Conservation (phyloP, 2,888 invertebrate species). For the Balanococcus diminutus region DNA sequence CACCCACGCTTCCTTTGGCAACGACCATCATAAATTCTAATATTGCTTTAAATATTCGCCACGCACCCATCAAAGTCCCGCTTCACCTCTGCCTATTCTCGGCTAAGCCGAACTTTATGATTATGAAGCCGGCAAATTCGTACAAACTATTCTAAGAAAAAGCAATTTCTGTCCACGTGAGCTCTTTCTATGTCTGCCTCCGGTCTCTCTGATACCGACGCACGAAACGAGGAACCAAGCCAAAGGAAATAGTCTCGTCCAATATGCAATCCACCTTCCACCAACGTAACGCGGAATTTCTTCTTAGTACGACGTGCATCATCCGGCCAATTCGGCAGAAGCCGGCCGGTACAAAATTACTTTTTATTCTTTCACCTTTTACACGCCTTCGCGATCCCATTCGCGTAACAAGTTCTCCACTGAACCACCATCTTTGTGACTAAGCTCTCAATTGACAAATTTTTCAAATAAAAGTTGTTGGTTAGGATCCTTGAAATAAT, state of each 20-base stretch:
- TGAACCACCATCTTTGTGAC: no score
- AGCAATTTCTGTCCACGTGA: background rate
- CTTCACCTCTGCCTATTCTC: background rate
- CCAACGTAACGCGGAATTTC: background rate
- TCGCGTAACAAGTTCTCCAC: no score
- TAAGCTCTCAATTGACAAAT: no score
- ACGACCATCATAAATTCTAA: constrained; percentile 20
- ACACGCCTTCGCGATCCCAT: no score
- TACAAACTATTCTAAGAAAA: background rate
- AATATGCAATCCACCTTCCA: background rate
- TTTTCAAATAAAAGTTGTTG: no score
- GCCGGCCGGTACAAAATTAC: no score
- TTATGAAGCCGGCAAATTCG: background rate
- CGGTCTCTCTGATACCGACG: background rate
- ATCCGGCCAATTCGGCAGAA: background rate
- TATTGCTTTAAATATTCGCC: constrained; percentile 28
- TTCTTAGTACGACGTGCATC: constrained; percentile 5
- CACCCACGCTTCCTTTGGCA: constrained; percentile 50
- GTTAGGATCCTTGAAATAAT: no score
- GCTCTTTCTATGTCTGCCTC: background rate
- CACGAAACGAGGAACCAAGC: background rate
- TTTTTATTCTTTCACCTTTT: no score
- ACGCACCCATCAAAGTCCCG: constrained; percentile 26
- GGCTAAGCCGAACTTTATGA: background rate
- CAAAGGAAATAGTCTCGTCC: constrained; percentile 14